Evolutionary conservation across 2,113 vertebrate species (phyloP), one percentile per base, ranked within the genome.

Genomic region (Cebidichthys violaceus): DNA sequence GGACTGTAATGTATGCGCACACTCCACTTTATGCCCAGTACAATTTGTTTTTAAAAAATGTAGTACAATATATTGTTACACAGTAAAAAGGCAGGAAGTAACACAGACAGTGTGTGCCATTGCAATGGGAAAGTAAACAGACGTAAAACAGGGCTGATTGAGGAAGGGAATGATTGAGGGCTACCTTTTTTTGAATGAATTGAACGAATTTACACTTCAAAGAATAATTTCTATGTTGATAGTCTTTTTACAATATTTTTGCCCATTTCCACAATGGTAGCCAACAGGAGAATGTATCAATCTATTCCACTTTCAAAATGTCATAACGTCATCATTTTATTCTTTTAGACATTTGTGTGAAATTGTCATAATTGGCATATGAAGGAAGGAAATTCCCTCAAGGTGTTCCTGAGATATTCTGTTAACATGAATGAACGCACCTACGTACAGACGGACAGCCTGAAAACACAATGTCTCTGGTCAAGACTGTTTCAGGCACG

Each of bases 1-100:
- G 18, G 33, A 9, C 13, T 31, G 29, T 52, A 66, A 73, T 68
- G 29, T 31, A 61, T 35, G 55, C 20, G 1, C 72, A 78, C 1
- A 45, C 4, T 52, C 47, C 17, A 52, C 27, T 75, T 45, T 29
- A 33, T n/a, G 61, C 27, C 31, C 31, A 64, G 37, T 7, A n/a
- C 29, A 73, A 37, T 62, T 69, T 4, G 6, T 62, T 43, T 22
- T 69, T 43, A 15, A 0, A 1, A 31, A 64, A 72, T 70, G n/a
- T 9, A 1, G 24, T 6, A 24, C 22, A 76, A 69, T 41, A 27
- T 41, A 68, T 70, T 57, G 54, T 77, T 39, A 14, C 15, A 24
- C 14, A 22, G 54, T 39, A 86, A 62, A n/a, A 70, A 67, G 10
- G 20, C 31, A 70, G 61, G 59, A 47, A 65, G 65, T n/a, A 31